Percentiles rank a stretch among this genome's conserved stretches.
phyloP scores from a whole-genome alignment of 2,888 invertebrate species.

The Agelastica alni region DNA sequence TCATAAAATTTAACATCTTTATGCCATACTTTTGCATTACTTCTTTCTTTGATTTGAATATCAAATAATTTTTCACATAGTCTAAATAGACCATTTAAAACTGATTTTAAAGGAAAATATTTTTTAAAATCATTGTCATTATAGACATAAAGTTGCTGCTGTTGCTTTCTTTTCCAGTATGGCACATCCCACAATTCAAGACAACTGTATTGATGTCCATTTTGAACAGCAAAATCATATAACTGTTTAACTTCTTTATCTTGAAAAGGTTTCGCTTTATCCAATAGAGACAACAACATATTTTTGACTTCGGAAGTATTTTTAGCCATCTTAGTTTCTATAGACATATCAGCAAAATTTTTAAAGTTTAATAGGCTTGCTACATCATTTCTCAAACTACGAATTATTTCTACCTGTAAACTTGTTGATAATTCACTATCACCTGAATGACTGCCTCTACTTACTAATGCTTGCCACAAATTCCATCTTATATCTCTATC shows the following conservation, averaged over 20 bases:
- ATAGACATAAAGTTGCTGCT: slow-evolving; percentile 66
- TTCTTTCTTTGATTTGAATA: slow-evolving; percentile 71
- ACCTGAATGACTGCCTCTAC: slow-evolving; percentile 69
- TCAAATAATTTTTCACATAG: slow-evolving; percentile 79
- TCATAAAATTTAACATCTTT: slow-evolving; percentile 83
- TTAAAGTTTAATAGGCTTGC: slow-evolving; percentile 80
- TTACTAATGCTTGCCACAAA: slow-evolving; percentile 79
- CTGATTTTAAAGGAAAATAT: slow-evolving; percentile 82
- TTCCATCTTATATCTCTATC: slow-evolving; percentile 79
- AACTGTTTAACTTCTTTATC: slow-evolving; percentile 73
- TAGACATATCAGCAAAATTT: slow-evolving; percentile 81
- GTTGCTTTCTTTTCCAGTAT: slow-evolving; percentile 84
- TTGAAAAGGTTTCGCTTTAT: slow-evolving; percentile 74
- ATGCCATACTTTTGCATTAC: slow-evolving; percentile 78
- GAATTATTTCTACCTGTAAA: slow-evolving; percentile 76
- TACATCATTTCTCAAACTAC: slow-evolving; percentile 68
- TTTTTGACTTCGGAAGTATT: slow-evolving; percentile 62
- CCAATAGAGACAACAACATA: slow-evolving; percentile 68
- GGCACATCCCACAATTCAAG: slow-evolving; percentile 84
- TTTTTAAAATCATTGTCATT: slow-evolving; percentile 74
- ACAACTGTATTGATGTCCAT: slow-evolving; percentile 67
- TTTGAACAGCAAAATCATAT: slow-evolving; percentile 71
- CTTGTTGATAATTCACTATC: slow-evolving; percentile 72
- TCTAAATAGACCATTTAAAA: slow-evolving; percentile 77
- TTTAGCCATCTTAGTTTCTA: slow-evolving; percentile 94